Evolutionary conservation across 2,113 vertebrate species (phyloP), one percentile per base, ranked within the genome.

Genomic region (Cairina moschata): DNA sequence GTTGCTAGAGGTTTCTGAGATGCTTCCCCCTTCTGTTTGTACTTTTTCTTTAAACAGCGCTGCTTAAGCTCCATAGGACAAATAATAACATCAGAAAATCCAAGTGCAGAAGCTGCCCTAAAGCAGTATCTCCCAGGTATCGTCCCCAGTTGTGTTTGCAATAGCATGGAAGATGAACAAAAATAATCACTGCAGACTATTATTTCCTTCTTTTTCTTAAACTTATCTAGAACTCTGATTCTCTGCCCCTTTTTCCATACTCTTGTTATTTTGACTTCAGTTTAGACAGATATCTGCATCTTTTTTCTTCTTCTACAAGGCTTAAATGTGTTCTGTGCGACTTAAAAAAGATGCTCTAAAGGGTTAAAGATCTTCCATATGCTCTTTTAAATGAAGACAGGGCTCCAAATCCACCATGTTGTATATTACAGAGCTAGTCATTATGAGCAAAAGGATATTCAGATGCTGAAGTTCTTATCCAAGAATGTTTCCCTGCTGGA

Each of bases 401-500:
- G 34, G 46, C 68, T 95, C 60, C 36, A 82, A 62, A 59, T 73
- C 63, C 26, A 59, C 79, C 79, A 86, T 23, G 83, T 79, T 89
- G 26, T 62, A 54, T 65, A 59, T 88, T 86, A 79, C 1, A 48
- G 58, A 73, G 25, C 25, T 40, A 73, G 44, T 59, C 46, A 0
- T 59, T 93, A 77, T 52, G 36, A 86, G 50, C 77, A 82, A 88
- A 90, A 82, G 69, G 54, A 68, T 74, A 72, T 78, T 87, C 86
- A 92, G 82, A 94, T 81, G 82, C 89, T 93, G 90, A 95, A 91
- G 84, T 78, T 94, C 59, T 84, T 84, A 82, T 88, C 79, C 0
- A 28, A 83, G 62, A 95, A 90, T 86, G 82, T 91, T 94, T 94
- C 88, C 50, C 96, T 94, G 90, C 77, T 91, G 93, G 95, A 95